Base-by-base conservation (phyloP, 2,888 invertebrate species). In the Pachydiplax longipennis region DNA sequence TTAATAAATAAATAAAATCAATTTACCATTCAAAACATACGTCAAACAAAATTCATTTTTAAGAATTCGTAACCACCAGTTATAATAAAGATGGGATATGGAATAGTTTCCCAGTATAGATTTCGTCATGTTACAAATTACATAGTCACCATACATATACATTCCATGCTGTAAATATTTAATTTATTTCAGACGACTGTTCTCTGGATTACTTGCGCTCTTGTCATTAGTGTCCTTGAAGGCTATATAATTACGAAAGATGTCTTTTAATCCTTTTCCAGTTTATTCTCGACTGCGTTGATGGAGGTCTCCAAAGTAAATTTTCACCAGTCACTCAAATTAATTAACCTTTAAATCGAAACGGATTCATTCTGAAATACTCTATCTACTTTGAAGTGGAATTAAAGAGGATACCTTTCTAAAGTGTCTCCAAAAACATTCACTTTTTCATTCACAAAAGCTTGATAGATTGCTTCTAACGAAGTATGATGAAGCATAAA, bases 261-360 rank as follows among this genome's bases (percentile, higher is more conserved):
- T 65, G 58, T 18, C 87, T 87, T 87, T 61, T 87, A 87, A 87
- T 37, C 61, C 35, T 58, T 87, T 87, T 87, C 37, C 5, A 61
- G 22, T n/a, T n/a, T 37, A 22, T 3, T 58, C 25, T n/a, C 15
- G 31, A 31, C 25, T 15, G 53, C n/a, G 53, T 83, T 37, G 37
- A 65, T 87, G 87, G 18, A 61, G 87, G 87, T 37, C 58, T 87
- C 40, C 22, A 15, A 40, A 31, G 22, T 37, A 13, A 65, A 61
- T 58, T 87, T 61, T n/a, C 37, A n/a, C 61, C 35, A n/a, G 61
- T 87, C 87, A 87, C 87, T 87, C 37, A n/a, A 61, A 87, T 87
- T 87, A 87, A 87, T 87, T 35, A 61, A 35, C 87, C 53, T 87
- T 87, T 40, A 37, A 65, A 35, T 65, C 87, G n/a, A n/a, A 37